Conservation (phyloP, 2,113 vertebrate species). For the Lophotis ruficrista region DNA sequence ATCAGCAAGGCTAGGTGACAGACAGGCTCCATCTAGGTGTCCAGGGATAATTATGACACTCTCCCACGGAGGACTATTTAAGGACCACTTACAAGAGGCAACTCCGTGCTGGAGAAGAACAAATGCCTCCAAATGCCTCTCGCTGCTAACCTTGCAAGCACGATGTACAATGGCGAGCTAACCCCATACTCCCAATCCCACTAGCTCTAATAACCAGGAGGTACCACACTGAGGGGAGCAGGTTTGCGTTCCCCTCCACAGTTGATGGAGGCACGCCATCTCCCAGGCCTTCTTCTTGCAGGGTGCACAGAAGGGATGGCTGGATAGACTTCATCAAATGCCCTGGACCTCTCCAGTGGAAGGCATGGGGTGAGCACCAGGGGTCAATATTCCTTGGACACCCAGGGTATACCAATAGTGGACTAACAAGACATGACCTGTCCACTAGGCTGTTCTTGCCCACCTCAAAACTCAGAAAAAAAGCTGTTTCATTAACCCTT, state of each 20-base stretch:
- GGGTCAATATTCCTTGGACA: fast-evolving
- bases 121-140: not conserved
- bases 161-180: not conserved
- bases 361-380: not conserved
- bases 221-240: not conserved
- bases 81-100: not conserved
- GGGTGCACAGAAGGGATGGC: not conserved
- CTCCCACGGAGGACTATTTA: not conserved
- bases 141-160: not conserved
- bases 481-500: not conserved
- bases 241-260: not conserved
- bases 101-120: not conserved
- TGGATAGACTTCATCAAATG: not conserved
- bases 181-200: not conserved
- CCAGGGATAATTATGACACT: not conserved
- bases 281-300: not conserved
- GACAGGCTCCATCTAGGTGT: not conserved
- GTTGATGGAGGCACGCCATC: not conserved
- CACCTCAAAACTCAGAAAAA: not conserved
- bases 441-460: not conserved
- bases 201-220: not conserved
- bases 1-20: not conserved
- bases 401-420: not conserved
- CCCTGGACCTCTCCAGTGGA: not conserved
- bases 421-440: not conserved